A percentile compares a stretch with the other conserved stretches of the same genome.
These are phyloP conservation scores for Mustelus asterias DNA, from an alignment of 2,113 vertebrate genomes.

Conservation along the genomic window DNA sequence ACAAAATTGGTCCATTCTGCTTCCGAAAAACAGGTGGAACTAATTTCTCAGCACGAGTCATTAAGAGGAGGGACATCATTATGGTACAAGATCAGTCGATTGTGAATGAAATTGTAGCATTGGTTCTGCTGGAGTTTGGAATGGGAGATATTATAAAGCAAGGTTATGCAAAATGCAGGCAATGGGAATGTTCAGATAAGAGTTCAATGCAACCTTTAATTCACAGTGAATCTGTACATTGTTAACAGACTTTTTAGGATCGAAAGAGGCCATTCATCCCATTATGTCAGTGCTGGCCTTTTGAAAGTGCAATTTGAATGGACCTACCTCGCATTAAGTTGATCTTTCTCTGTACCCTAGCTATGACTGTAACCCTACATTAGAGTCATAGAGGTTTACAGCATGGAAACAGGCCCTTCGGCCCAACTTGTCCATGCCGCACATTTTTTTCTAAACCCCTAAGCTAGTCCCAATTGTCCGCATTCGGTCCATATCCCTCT, in stretches of 20 bases:
- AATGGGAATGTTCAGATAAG: not conserved
- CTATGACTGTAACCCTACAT: too few relatives aligned
- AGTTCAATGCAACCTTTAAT: not conserved
- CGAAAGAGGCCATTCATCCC: not conserved
- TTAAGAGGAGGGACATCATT: not conserved
- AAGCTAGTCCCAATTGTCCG: too few relatives aligned
- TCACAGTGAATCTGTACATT: not conserved
- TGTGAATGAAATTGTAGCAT: not conserved
- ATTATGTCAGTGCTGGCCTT: not conserved
- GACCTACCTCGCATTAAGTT: too few relatives aligned
- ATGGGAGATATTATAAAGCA: not conserved
- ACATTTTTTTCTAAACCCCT: too few relatives aligned
- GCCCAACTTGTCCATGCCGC: too few relatives aligned
- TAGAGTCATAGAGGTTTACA: too few relatives aligned
- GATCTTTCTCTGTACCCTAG: too few relatives aligned
- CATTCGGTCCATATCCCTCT: too few relatives aligned
- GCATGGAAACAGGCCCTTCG: too few relatives aligned
- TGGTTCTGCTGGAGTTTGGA: not conserved
- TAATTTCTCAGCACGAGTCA: not conserved
- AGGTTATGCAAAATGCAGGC: not conserved
- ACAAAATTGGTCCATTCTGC: not conserved
- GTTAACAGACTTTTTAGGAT: not conserved
- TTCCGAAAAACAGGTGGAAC: not conserved
- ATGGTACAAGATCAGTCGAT: not conserved
- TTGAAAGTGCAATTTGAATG: not conserved